A percentile compares a stretch with the other conserved stretches of the same genome.
These are phyloP conservation scores for Euglossa dilemma DNA, from an alignment of 1,140 invertebrate species.

Conservation along the genomic window DNA sequence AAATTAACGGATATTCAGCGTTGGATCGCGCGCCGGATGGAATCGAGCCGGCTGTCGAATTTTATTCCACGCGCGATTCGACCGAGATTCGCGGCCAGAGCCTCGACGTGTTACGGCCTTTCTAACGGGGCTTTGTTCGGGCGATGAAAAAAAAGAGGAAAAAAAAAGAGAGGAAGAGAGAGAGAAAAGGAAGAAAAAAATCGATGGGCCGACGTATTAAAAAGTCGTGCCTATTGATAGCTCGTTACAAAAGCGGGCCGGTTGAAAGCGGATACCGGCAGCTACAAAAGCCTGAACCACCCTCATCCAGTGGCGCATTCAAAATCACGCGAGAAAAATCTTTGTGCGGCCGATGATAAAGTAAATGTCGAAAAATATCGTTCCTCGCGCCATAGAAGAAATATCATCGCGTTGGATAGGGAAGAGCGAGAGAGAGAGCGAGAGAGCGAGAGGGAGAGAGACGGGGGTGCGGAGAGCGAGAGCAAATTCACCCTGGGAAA, in stretches of 20 bases:
- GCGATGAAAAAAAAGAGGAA: not conserved
- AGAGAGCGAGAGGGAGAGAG: not conserved
- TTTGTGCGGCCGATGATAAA: slow-evolving; percentile 39
- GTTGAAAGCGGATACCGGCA: slow-evolving; percentile 51
- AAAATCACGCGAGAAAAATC: slow-evolving; percentile 62
- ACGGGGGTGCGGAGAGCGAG: too few species aligned
- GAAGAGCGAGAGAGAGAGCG: not conserved
- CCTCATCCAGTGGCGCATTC: slow-evolving; percentile 49
- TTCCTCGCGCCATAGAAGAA: slow-evolving; percentile 16
- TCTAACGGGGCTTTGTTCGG: slow-evolving; percentile 49
- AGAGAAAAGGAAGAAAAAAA: slow-evolving; percentile 13
- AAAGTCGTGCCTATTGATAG: slow-evolving; percentile 65
- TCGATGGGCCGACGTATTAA: slow-evolving; percentile 54
- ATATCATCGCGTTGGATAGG: slow-evolving; percentile 18
- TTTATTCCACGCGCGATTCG: slow-evolving; percentile 49
- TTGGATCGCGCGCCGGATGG: not conserved
- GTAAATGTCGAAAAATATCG: slow-evolving; percentile 51
- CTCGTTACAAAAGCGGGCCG: slow-evolving; percentile 63
- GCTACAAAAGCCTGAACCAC: slow-evolving; percentile 58
- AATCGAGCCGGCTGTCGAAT: slow-evolving; percentile 33
- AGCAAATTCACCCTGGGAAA: not conserved
- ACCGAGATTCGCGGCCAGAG: slow-evolving; percentile 37
- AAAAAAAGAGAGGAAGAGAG: not conserved
- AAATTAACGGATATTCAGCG: slow-evolving; percentile 29
- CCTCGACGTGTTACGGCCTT: slow-evolving; percentile 27